Evolutionary conservation across 2,797 vertebrate species (phyloP).

Genomic region (Denticeps clupeoides): DNA sequence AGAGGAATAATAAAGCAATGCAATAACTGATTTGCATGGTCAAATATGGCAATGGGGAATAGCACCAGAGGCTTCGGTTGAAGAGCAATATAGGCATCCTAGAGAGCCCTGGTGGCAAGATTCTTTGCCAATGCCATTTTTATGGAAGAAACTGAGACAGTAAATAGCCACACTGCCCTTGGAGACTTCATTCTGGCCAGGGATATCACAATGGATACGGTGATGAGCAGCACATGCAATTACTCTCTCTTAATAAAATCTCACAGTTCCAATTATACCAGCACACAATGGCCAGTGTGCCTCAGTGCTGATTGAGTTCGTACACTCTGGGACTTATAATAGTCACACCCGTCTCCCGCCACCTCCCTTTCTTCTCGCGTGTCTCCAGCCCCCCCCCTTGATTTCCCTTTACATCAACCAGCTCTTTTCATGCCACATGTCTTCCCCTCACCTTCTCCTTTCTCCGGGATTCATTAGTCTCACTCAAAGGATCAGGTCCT

Average conservation of each 20-base stretch:
- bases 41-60: background rate
- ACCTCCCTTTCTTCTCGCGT: slow-evolving; percentile 15
- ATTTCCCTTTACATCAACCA: background rate
- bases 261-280: slow-evolving; percentile 66
- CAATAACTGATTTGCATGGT: slow-evolving; percentile 44
- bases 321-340: slow-evolving; percentile 51
- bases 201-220: slow-evolving; percentile 55
- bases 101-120: background rate
- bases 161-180: slow-evolving; percentile 52
- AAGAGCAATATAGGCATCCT: too few species aligned
- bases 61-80: background rate
- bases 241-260: slow-evolving; percentile 73
- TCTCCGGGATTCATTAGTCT: slow-evolving; percentile 22
- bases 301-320: slow-evolving; percentile 65
- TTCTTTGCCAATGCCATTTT: slow-evolving; percentile 41
- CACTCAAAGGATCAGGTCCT: slow-evolving; percentile 19
- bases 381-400: background rate
- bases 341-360: slow-evolving; percentile 32
- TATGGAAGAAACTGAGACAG: slow-evolving; percentile 47
- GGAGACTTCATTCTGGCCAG: slow-evolving; percentile 53
- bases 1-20: slow-evolving; percentile 29
- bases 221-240: slow-evolving; percentile 68
- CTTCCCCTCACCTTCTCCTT: slow-evolving; percentile 4
- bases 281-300: slow-evolving; percentile 56
- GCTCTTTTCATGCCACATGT: slow-evolving; percentile 23